Percentiles rank a stretch among this genome's conserved stretches.
Conservation (phyloP, 2,888 invertebrate species). For the Andrena fulva region DNA sequence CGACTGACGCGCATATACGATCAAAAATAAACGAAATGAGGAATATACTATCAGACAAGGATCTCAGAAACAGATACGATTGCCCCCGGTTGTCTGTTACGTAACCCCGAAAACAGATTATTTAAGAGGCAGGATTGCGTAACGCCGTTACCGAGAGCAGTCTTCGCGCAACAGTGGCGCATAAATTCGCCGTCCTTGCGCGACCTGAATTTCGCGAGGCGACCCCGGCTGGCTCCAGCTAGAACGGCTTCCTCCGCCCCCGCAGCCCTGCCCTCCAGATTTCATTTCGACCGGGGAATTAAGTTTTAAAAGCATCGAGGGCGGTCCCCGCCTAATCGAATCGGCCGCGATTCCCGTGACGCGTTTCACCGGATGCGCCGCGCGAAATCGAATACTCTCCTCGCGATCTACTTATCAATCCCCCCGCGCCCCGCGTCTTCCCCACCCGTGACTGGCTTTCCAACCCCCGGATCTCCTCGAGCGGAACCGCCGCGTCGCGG, state of each 20-base stretch:
- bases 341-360: slow-evolving; percentile 46
- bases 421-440: not conserved
- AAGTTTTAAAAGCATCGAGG: slow-evolving; percentile 47
- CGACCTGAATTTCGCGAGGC: slow-evolving; percentile 45
- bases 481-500: not conserved
- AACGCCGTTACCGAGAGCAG: slow-evolving; percentile 20
- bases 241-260: not conserved
- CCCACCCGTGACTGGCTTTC: slow-evolving; percentile 7
- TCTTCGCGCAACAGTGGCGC: not conserved
- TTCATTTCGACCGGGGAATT: slow-evolving; percentile 50
- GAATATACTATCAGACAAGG: not conserved
- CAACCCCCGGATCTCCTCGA: not conserved
- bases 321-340: slow-evolving; percentile 47
- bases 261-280: slow-evolving; percentile 22
- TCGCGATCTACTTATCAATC: slow-evolving; percentile 52
- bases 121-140: not conserved
- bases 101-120: slow-evolving; percentile 17
- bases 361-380: slow-evolving; percentile 38
- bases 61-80: slow-evolving; percentile 1
- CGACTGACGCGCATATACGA: not conserved
- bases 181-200: slow-evolving; percentile 16
- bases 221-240: not conserved
- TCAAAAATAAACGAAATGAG: not conserved
- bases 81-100: slow-evolving; percentile 5
- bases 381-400: slow-evolving; percentile 50